Conservation (phyloP, 1,140 invertebrate species). For the Rhopalosiphum padi region DNA sequence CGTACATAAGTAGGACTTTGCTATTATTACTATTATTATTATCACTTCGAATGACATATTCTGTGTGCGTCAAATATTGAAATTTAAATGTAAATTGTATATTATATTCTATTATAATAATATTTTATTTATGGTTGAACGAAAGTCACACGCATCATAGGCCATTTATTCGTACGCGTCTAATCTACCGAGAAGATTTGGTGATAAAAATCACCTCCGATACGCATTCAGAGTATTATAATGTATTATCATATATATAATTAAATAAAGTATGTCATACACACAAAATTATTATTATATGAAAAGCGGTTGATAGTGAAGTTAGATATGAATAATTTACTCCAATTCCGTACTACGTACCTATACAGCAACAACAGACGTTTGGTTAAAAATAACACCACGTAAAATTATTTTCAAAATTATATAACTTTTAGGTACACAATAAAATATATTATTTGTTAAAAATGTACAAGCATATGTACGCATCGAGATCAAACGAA, state of each 20-base stretch:
- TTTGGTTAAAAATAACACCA: background rate
- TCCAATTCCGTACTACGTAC: background rate
- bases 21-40: background rate
- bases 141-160: background rate
- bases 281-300: background rate
- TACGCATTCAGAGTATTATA: background rate
- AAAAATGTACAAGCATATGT: background rate
- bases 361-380: background rate
- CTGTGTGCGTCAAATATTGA: background rate
- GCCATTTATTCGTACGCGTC: background rate
- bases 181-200: background rate
- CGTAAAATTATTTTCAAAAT: background rate
- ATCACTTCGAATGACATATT: background rate
- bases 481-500: background rate
- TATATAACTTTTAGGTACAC: background rate
- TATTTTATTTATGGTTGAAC: conserved; percentile 5
- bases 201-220: background rate
- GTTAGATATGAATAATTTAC: background rate
- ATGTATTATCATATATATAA: background rate
- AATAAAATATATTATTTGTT: background rate
- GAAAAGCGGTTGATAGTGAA: background rate
- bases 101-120: background rate
- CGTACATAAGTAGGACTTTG: background rate
- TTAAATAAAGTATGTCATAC: background rate
- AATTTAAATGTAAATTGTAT: background rate